Base-by-base conservation (phyloP, 2,113 vertebrate species). In the Orientallactaga bullata region DNA sequence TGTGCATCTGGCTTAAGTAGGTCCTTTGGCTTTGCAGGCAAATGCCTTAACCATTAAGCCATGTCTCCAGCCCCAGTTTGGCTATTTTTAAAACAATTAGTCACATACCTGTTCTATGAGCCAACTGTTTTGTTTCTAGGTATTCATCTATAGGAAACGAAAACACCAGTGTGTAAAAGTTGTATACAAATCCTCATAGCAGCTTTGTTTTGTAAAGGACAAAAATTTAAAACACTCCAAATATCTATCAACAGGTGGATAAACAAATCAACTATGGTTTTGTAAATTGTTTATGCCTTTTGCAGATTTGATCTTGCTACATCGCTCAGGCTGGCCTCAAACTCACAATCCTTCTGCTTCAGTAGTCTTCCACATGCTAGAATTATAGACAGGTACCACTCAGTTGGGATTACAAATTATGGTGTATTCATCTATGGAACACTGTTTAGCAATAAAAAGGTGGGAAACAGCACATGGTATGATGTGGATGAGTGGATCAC, bases 201-300 rank as follows among this genome's bases (percentile, higher is more conserved):
- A 85, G 16, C 60, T 86, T 72, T 93, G 28, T 60, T 61, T 77
- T n/a, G 2, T 71, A 61, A 82, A 68, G 71, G 24, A 12, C 18
- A 1, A 10, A 93, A 94, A 63, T 12, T 47, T 47, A 95, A 91
- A 93, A 69, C 11, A 95, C 23, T 37, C 58, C 30, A 55, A 73
- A 21, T 20, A 11, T 68, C 32, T 32, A 68, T 72, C 9, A 7
- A 32, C 37, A 88, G 71, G 20, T 60, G 10, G 84, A 24, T 55
- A n/a, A 51, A 61, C 55, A 84, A 79, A 69, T 7, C 2, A 7
- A 71, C 26, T 39, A 21, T 55, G 24, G 21, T 7, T 1, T 39
- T 35, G 55, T 13, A 68, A 42, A 30, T 8, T 30, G 13, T 23
- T 21, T 7, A 69, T 47, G 69, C 69, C 24, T 71, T 85, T 69